Conservation (phyloP, 1,140 invertebrate species). For the Ips nitidus region DNA sequence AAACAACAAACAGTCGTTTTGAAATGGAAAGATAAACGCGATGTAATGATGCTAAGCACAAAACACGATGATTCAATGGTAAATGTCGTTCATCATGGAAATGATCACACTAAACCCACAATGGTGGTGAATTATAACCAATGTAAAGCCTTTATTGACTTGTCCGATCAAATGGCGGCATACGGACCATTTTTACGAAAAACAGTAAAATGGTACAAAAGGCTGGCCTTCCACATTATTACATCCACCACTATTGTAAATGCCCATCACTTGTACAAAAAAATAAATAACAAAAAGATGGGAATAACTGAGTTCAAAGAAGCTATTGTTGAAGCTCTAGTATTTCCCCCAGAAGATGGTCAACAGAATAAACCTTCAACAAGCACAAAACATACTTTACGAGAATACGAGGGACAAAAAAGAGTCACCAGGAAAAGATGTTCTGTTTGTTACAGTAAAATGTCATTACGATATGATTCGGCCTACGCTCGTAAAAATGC, state of each 20-base stretch:
- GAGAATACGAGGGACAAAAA: not conserved
- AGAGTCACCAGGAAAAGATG: not conserved
- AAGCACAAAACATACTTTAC: not conserved
- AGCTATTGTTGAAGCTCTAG: not conserved
- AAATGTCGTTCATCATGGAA: conserved; percentile 42
- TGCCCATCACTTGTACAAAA: too few relatives aligned
- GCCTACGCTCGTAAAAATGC: not conserved
- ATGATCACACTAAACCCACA: conserved; percentile 38
- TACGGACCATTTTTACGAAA: conserved; percentile 40
- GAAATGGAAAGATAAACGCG: conserved; percentile 50
- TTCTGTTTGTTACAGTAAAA: not conserved
- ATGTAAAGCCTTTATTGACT: conserved; percentile 45
- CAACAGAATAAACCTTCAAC: not conserved
- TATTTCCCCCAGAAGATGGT: not conserved
- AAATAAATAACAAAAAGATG: too few relatives aligned
- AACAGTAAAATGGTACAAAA: conserved; percentile 37
- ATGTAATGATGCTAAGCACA: conserved; percentile 49
- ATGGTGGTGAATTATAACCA: conserved; percentile 46
- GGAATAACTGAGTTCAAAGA: too few relatives aligned
- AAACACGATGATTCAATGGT: conserved; percentile 23
- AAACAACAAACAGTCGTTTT: conserved; percentile 50
- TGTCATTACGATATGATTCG: not conserved
- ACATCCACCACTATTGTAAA: too few relatives aligned
- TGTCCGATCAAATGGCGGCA: conserved; percentile 47
- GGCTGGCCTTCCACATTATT: not conserved